A percentile compares a stretch with the other conserved stretches of the same genome.
Evolutionary conservation across 2,888 invertebrate genomes (phyloP).

Genomic region (Phortica magna): DNA sequence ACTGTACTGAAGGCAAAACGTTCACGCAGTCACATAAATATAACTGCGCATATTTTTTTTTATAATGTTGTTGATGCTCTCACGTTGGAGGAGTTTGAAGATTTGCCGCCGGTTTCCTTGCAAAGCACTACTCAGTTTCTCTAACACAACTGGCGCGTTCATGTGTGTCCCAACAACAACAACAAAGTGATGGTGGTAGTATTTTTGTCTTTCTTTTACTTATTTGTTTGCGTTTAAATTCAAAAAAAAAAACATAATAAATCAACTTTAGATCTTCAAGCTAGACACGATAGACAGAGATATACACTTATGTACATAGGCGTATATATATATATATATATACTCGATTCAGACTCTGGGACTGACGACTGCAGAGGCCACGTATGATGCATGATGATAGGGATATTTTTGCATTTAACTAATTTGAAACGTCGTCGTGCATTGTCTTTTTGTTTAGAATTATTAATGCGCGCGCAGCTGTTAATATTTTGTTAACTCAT

Average conservation of each 20-base stretch:
- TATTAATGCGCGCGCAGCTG: constrained; percentile 29
- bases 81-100: neutral
- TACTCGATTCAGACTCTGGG: constrained; percentile 1
- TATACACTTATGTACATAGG: neutral
- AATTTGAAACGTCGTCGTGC: constrained; percentile 54
- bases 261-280: constrained; percentile 13
- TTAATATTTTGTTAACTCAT: constrained; percentile 22
- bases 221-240: neutral
- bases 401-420: constrained; percentile 67
- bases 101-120: too few species aligned
- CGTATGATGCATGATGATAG: constrained; percentile 77
- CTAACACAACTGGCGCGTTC: neutral
- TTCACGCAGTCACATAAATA: neutral
- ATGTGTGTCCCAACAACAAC: constrained; percentile 26
- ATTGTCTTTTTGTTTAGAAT: constrained; percentile 39
- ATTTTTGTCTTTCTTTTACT: neutral
- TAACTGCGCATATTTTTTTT: neutral
- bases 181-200: neutral
- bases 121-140: too few species aligned
- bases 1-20: neutral
- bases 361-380: constrained; percentile 74
- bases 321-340: neutral
- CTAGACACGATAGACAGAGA: constrained; percentile 4
- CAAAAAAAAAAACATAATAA: constrained; percentile 31
- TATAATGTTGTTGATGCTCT: neutral